Evolutionary conservation across 2,888 invertebrate species (phyloP).

Genomic region (Andrena hattorfiana): DNA sequence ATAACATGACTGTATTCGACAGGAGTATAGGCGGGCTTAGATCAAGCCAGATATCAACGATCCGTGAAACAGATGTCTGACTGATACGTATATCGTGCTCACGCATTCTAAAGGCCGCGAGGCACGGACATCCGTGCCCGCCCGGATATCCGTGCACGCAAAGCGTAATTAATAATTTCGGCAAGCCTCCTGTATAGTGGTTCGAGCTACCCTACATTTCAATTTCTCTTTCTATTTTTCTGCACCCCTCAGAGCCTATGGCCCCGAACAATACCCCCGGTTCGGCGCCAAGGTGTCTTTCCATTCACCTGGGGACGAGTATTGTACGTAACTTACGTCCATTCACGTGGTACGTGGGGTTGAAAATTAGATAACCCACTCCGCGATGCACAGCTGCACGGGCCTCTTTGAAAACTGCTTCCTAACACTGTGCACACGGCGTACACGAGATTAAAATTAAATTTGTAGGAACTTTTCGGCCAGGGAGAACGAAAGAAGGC

Average conservation of each 20-base stretch:
- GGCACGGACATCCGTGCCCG: conserved; percentile 68
- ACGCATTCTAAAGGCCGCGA: conserved; percentile 41
- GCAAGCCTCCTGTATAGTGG: conserved; percentile 36
- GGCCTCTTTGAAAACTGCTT: conserved; percentile 56
- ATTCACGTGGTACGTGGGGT: conserved; percentile 58
- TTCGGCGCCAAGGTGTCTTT: conserved; percentile 55
- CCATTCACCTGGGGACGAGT: conserved; percentile 56
- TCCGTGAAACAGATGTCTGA: conserved; percentile 33
- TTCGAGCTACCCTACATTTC: conserved; percentile 26
- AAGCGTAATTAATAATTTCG: conserved; percentile 74
- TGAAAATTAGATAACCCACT: conserved; percentile 65
- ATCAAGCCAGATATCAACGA: conserved; percentile 23
- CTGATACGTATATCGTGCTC: conserved; percentile 32
- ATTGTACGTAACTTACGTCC: conserved; percentile 49
- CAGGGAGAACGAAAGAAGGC: no score
- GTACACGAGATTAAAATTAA: conserved; percentile 42
- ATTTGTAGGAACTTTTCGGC: conserved; percentile 36
- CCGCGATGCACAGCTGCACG: conserved; percentile 61
- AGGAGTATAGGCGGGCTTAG: background rate
- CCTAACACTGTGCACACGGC: conserved; percentile 6
- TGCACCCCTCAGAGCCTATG: conserved; percentile 33
- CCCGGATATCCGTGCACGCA: conserved; percentile 66
- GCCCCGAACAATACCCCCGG: conserved; percentile 39
- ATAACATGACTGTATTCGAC: background rate
- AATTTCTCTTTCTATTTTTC: conserved; percentile 5